Conservation (phyloP, 2,888 invertebrate genomes). For the Cistogaster globosa region DNA sequence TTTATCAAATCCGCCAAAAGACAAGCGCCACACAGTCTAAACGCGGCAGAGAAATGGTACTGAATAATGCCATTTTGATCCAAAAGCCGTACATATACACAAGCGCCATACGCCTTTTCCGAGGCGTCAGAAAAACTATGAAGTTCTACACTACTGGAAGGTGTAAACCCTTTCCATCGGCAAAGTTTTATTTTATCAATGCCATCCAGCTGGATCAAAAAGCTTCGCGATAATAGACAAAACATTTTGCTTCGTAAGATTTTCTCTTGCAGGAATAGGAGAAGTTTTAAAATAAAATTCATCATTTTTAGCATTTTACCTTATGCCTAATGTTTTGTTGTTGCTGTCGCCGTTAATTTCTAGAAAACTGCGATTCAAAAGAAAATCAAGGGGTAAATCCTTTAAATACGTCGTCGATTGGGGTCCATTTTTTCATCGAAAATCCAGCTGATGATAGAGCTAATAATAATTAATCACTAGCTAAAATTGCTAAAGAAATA, state of each 20-base stretch:
- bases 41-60: not conserved
- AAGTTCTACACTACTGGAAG: not conserved
- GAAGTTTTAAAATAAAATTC: not conserved
- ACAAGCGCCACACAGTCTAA: not conserved
- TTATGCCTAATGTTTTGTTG: not conserved
- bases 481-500: not conserved
- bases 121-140: conserved; percentile 24
- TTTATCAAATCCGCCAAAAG: not conserved
- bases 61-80: not conserved
- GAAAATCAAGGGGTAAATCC: not conserved
- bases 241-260: not conserved
- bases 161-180: not conserved
- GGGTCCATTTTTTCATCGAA: not conserved
- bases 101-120: conserved; percentile 29
- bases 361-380: not conserved
- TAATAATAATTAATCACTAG: not conserved
- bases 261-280: not conserved
- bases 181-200: conserved; percentile 5
- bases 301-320: not conserved
- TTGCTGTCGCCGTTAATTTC: conserved; percentile 10
- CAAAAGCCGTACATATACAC: not conserved
- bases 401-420: not conserved
- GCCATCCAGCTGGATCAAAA: conserved; percentile 35
- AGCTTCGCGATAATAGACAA: conserved; percentile 22
- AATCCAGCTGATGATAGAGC: conserved; percentile 10